A percentile compares a stretch with the other conserved stretches of the same genome.
phyloP scores from a whole-genome alignment of 2,888 invertebrate species.

The Nebria brevicollis region DNA sequence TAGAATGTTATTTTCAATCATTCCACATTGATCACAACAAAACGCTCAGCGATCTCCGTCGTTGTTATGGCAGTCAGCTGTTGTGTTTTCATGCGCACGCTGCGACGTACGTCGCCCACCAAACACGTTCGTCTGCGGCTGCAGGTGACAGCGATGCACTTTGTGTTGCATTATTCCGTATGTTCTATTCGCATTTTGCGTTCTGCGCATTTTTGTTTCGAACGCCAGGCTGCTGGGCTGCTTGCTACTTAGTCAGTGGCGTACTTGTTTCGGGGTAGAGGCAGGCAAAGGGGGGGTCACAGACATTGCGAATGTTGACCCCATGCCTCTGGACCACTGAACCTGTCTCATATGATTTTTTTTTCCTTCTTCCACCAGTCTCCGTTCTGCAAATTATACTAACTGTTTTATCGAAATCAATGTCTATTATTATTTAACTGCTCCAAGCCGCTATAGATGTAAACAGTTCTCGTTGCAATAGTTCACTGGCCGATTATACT shows the following conservation, averaged over 20 bases:
- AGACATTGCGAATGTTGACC: conserved; percentile 45
- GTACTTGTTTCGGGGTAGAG: conserved; percentile 17
- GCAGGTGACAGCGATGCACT: conserved; percentile 3
- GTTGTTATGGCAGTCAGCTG: conserved; percentile 65
- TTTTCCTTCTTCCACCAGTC: not conserved
- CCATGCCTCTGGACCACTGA: conserved; percentile 33
- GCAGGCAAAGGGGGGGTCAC: conserved; percentile 38
- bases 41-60: conserved; percentile 49
- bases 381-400: not conserved
- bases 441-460: not conserved
- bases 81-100: conserved; percentile 55
- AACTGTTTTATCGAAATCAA: conserved; percentile 4
- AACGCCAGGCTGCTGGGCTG: conserved; percentile 26
- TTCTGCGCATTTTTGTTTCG: conserved; percentile 51
- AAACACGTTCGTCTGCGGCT: conserved; percentile 2
- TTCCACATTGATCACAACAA: conserved; percentile 46
- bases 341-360: conserved; percentile 5
- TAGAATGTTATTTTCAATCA: conserved; percentile 33
- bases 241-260: conserved; percentile 27
- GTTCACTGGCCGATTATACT: conserved; percentile 3
- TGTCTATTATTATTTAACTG: not conserved
- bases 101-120: conserved; percentile 52
- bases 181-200: conserved; percentile 29
- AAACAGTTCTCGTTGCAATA: not conserved
- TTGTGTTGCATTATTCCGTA: conserved; percentile 26